Evolutionary conservation across 2,113 vertebrate species (phyloP).

Genomic region (Bujurquina vittata): DNA sequence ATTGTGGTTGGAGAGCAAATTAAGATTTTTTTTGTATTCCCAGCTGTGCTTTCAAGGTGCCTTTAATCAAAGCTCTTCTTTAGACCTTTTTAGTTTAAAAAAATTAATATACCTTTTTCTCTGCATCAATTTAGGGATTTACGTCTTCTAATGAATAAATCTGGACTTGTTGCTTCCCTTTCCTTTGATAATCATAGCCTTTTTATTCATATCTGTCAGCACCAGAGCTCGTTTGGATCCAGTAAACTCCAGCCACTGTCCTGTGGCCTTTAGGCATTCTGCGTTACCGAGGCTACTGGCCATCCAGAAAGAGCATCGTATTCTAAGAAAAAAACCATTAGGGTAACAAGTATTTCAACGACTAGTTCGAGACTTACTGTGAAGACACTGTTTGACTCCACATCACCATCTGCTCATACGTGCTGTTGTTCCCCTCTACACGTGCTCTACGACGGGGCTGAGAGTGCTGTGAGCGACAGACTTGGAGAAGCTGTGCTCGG

Average conservation of each 20-base stretch:
- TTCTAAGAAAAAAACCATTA: not conserved
- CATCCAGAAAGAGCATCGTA: not conserved
- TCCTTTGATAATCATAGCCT: not conserved
- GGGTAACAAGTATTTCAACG: not conserved
- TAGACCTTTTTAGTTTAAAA: not conserved
- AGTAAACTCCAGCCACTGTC: not conserved
- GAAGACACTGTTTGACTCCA: not conserved
- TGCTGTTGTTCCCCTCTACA: not conserved
- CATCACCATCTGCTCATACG: not conserved
- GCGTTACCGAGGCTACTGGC: not conserved
- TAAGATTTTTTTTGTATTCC: not conserved
- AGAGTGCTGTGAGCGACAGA: not conserved
- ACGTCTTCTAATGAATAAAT: not conserved
- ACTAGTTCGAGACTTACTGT: not conserved
- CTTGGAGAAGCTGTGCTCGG: not conserved
- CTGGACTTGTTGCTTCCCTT: not conserved
- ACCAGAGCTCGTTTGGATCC: not conserved
- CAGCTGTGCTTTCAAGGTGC: conserved; percentile 41
- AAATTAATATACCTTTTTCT: not conserved
- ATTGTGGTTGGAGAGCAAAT: conserved; percentile 7
- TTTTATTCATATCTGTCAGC: not conserved
- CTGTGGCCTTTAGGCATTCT: not conserved
- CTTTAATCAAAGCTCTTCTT: conserved; percentile 48
- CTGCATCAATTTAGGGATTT: not conserved
- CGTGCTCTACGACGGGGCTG: not conserved